Evolutionary conservation across 2,113 vertebrate species (phyloP).

Genomic region (Pao palembangensis): DNA sequence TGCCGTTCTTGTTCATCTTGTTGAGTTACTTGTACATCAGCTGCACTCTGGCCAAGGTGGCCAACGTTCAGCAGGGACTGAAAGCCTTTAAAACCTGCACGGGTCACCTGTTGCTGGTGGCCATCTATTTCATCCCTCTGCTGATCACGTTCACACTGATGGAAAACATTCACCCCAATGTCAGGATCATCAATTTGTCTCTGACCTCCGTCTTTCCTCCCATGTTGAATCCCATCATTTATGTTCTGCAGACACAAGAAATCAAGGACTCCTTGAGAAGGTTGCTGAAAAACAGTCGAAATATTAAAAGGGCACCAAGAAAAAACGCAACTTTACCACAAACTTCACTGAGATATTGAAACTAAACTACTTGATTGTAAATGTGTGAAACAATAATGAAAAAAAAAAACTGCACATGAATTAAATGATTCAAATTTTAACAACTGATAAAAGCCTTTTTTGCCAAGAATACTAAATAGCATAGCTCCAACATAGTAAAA

Average conservation of each 20-base stretch:
- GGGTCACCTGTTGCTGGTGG: constrained; percentile 49
- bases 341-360: too few species aligned
- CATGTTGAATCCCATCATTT: constrained; percentile 64
- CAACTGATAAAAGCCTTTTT: too few species aligned
- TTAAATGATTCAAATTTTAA: too few species aligned
- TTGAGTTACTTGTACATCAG: constrained; percentile 48
- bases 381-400: too few species aligned
- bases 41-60: constrained; percentile 41
- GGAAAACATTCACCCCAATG: constrained; percentile 47
- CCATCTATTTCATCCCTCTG: constrained; percentile 48
- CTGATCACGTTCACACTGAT: constrained; percentile 37
- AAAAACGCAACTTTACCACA: neutral
- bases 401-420: too few species aligned
- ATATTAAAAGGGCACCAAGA: constrained; percentile 9
- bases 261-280: constrained; percentile 52
- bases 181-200: constrained; percentile 67
- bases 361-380: too few species aligned
- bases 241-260: constrained; percentile 64
- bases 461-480: too few species aligned
- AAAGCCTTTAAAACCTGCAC: constrained; percentile 52
- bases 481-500: too few species aligned
- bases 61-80: constrained; percentile 25
- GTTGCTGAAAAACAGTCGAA: constrained; percentile 15
- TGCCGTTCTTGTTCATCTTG: constrained; percentile 53
- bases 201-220: constrained; percentile 56